A percentile compares a stretch with the other conserved stretches of the same genome.
Evolutionary conservation across 1,140 invertebrate species (phyloP).

Genomic region (Grapholita molesta): DNA sequence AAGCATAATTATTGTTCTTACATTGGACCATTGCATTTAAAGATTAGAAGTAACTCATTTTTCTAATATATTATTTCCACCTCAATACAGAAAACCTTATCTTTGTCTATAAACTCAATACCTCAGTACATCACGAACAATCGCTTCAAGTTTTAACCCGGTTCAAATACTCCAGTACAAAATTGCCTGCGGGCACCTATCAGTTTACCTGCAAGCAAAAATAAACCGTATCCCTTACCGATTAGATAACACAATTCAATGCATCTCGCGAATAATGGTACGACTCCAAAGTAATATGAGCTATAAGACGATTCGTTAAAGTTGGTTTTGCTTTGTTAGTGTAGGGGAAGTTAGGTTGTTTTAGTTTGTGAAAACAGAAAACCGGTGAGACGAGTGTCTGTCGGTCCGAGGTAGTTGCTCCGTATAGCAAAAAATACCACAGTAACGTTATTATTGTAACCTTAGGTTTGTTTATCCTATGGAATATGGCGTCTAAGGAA

Average conservation of each 20-base stretch:
- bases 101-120: not conserved
- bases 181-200: not conserved
- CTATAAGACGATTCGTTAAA: not conserved
- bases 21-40: no score
- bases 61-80: no score
- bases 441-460: not conserved
- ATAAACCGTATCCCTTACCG: conserved; percentile 22
- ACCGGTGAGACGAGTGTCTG: conserved; percentile 62
- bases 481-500: not conserved
- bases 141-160: not conserved
- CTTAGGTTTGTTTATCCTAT: not conserved
- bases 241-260: not conserved
- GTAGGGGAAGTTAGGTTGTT: not conserved
- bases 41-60: no score
- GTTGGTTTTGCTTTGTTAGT: not conserved
- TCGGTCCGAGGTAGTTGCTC: conserved; percentile 40
- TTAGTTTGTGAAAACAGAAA: conserved; percentile 18
- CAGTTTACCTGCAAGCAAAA: conserved; percentile 18
- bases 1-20: no score
- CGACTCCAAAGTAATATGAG: not conserved
- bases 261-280: not conserved
- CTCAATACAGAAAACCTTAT: not conserved
- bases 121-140: not conserved
- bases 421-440: conserved; percentile 56
- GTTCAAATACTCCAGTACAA: not conserved